Percentiles rank a stretch among this genome's conserved stretches.
These are phyloP conservation scores for Morone saxatilis DNA, from an alignment of 2,113 vertebrate genomes.

Conservation along the genomic window DNA sequence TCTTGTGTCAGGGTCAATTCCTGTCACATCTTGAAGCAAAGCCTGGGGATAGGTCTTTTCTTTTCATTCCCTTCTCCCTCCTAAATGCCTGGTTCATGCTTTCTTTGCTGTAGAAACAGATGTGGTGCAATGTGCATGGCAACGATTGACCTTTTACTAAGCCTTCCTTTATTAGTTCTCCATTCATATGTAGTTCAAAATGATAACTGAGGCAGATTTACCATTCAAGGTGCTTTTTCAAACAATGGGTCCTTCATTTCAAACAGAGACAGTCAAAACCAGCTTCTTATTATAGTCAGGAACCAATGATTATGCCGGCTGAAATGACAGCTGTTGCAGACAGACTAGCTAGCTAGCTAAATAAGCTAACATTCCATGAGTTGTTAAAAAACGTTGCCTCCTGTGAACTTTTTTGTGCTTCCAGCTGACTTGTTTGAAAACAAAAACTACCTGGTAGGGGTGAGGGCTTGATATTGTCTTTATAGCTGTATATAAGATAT, in stretches of 20 bases:
- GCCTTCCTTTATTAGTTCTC: background rate
- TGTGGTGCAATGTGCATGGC: background rate
- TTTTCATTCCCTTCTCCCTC: background rate
- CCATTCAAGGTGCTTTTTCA: background rate
- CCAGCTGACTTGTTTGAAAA: no score
- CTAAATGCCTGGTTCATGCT: slow-evolving; percentile 12
- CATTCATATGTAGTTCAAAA: background rate
- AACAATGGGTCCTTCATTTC: background rate
- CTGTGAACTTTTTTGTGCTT: no score
- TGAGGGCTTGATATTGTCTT: no score
- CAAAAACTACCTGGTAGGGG: no score
- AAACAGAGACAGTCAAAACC: background rate
- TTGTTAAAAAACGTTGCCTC: no score
- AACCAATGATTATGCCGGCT: background rate
- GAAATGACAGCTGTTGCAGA: no score
- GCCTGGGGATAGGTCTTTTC: slow-evolving; percentile 16
- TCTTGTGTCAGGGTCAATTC: slow-evolving; percentile 42
- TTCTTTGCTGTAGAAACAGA: background rate
- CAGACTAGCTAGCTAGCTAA: no score
- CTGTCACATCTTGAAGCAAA: slow-evolving; percentile 41
- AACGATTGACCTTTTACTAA: background rate
- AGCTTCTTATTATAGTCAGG: background rate
- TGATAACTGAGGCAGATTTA: background rate
- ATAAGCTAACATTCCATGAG: no score
- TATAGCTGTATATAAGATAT: no score